Conservation (phyloP, 2,797 vertebrate species). For the Galaxias olidus region DNA sequence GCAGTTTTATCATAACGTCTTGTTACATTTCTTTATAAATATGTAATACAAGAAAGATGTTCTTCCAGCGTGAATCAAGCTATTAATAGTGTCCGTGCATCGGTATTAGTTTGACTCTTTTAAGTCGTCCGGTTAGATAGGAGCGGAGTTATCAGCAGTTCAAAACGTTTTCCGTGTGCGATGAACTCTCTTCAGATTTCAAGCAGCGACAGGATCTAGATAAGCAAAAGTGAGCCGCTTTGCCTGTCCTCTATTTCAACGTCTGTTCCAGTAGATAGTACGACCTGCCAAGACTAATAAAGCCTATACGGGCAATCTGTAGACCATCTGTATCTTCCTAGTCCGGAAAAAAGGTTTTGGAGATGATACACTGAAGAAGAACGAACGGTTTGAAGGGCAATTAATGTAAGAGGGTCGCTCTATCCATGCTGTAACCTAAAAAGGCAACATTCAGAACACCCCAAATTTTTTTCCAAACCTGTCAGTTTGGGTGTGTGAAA, state of each 20-base stretch:
- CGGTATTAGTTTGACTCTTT: too few relatives aligned
- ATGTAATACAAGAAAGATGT: too few relatives aligned
- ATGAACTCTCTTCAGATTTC: slow-evolving; percentile 31
- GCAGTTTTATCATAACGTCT: too few relatives aligned
- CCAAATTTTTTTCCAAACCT: slow-evolving; percentile 7
- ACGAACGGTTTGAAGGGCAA: too few relatives aligned
- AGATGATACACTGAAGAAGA: too few relatives aligned
- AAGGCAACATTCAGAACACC: slow-evolving; percentile 2
- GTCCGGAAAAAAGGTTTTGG: background rate
- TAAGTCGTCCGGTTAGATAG: slow-evolving; percentile 3
- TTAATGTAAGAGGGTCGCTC: background rate
- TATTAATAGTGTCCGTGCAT: too few relatives aligned
- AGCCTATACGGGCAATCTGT: slow-evolving; percentile 5
- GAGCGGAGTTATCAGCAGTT: slow-evolving; percentile 10
- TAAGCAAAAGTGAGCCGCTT: slow-evolving; percentile 30
- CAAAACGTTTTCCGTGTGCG: slow-evolving; percentile 11
- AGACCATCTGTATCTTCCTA: slow-evolving; percentile 1
- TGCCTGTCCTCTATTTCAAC: slow-evolving; percentile 4
- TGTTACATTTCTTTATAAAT: too few relatives aligned
- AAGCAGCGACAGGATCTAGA: slow-evolving; percentile 30
- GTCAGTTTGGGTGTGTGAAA: slow-evolving; percentile 17
- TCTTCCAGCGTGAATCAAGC: too few relatives aligned
- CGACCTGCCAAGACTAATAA: slow-evolving; percentile 18
- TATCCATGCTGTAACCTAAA: slow-evolving; percentile 5
- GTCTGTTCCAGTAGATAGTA: background rate